Base-by-base conservation (phyloP, 2,888 invertebrate genomes). In the Pollenia amentaria region DNA sequence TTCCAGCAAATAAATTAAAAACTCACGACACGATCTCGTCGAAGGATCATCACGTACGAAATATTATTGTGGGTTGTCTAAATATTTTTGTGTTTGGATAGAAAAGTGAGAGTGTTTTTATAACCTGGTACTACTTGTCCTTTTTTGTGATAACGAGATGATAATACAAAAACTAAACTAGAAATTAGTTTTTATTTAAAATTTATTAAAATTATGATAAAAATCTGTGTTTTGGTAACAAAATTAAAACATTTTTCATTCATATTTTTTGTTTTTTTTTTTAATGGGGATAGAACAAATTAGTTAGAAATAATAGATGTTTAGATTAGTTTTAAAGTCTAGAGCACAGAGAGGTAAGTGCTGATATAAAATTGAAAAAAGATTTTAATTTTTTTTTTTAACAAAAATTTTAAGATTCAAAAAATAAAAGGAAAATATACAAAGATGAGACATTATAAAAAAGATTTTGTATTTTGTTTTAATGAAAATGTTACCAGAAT, bases 31-130 rank as follows among this genome's bases (percentile, higher is more conserved):
- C 48, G 46, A 80, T 80, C 80, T 42, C 55, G 70, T 80, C n/a
- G 16, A 29, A 42, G 44, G 48, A 79, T 67, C 76, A 38, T 72
- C 83, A 87, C 72, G 80, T 81, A 82, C 78, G 29, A 79, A 29
- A 55, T 16, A 42, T 62, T 67, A 62, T 77, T 77, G 72, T 77
- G 77, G 82, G 51, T 76, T 79, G 46, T 69, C 38, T 29, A 60
- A 76, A 65, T 75, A 55, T 78, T 82, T 75, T 69, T 44, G 70
- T 38, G n/a, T 46, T 44, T 16, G 38, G 12, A 2, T 16, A 11
- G 11, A 73, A 87, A 87, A 86, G 87, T 84, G 84, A 84, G 77
- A 87, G 87, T 87, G 79, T 84, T 87, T 80, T 38, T 38, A 65
- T 62, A 77, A 80, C 60, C 42, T 55, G 62, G 62, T 57, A 18